phyloP scores from a whole-genome alignment of 1,140 invertebrate species.

The Rhopalosiphum padi region DNA sequence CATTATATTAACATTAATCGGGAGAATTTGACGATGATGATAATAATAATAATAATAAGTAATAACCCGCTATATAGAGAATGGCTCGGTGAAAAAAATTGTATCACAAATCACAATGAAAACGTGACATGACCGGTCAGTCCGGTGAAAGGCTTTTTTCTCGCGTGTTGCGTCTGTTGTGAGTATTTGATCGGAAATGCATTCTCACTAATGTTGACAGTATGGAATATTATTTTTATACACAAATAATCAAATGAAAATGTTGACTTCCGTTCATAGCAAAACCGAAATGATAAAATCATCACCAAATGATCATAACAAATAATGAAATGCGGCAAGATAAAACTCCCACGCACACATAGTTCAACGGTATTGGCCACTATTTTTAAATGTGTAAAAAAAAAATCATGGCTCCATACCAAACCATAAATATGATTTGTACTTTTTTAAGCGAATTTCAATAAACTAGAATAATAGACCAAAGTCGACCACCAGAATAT shows the following conservation, averaged over 20 bases:
- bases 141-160: slow-evolving; percentile 46
- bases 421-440: neutral
- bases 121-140: neutral
- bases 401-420: neutral
- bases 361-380: neutral
- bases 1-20: slow-evolving; percentile 32
- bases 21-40: neutral
- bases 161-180: neutral
- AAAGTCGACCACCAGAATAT: neutral
- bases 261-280: neutral
- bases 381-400: slow-evolving; percentile 32
- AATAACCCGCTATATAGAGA: neutral
- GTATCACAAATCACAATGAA: slow-evolving; percentile 1
- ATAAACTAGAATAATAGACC: slow-evolving; percentile 23
- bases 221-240: neutral
- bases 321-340: neutral
- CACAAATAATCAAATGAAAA: neutral
- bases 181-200: neutral
- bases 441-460: neutral
- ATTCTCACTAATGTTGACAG: neutral
- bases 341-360: neutral
- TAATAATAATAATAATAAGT: neutral
- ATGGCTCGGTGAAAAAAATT: neutral
- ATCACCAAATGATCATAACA: neutral
- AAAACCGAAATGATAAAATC: neutral